Conservation (phyloP, 2,113 vertebrate genomes). For the Phylloscopus trochiloides region DNA sequence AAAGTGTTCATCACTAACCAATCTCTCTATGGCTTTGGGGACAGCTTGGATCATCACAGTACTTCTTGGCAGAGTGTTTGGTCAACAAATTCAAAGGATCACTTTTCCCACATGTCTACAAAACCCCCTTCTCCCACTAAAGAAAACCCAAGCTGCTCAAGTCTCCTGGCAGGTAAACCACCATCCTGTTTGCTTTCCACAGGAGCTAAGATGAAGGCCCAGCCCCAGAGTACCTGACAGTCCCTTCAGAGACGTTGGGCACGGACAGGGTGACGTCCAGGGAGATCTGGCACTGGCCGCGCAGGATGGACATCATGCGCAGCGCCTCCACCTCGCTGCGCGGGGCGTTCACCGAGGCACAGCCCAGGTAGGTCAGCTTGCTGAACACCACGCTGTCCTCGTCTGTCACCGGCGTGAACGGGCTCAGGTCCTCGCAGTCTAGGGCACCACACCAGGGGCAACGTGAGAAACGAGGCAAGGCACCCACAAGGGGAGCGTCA, state of each 20-base stretch:
- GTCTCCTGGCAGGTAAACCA: background rate
- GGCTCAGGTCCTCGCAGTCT: constrained; percentile 79
- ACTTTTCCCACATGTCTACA: background rate
- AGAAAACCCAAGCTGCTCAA: background rate
- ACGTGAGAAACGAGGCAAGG: background rate
- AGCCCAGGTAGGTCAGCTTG: constrained; percentile 96
- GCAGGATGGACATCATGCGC: constrained; percentile 95
- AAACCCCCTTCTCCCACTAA: background rate
- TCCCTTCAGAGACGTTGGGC: constrained; percentile 95
- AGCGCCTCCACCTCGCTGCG: constrained; percentile 96
- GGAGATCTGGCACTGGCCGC: constrained; percentile 91
- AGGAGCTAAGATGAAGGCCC: background rate
- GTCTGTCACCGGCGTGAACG: constrained; percentile 86
- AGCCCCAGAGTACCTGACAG: constrained; percentile 82
- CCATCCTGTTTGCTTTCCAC: background rate
- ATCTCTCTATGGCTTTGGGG: background rate
- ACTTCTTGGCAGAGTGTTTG: background rate
- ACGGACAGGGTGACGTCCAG: constrained; percentile 94
- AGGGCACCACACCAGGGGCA: background rate
- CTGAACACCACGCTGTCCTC: constrained; percentile 98
- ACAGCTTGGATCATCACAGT: background rate
- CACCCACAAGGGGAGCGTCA: rapidly evolving
- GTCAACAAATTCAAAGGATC: background rate
- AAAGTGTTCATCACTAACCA: background rate
- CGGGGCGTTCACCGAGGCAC: constrained; percentile 95